Evolutionary conservation across 2,888 invertebrate genomes (phyloP).

Genomic region (Apocheima hispidaria): DNA sequence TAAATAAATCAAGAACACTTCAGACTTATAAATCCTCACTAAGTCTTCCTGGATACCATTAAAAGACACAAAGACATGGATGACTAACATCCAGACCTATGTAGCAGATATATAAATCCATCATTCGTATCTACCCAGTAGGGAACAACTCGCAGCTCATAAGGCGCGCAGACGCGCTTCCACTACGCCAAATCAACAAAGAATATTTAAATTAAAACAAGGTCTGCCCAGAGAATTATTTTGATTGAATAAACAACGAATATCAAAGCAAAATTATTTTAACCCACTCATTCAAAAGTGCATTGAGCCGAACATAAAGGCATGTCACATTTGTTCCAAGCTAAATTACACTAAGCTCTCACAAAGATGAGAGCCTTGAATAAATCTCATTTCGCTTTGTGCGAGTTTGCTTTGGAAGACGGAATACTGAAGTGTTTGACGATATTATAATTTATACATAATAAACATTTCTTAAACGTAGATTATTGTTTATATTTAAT

Average conservation of each 20-base stretch:
- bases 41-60: too few species aligned
- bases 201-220: too few species aligned
- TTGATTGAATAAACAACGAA: background rate
- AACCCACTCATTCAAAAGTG: slow-evolving; percentile 11
- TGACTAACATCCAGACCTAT: too few species aligned
- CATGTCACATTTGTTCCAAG: slow-evolving; percentile 12
- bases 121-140: too few species aligned
- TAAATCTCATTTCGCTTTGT: slow-evolving; percentile 23
- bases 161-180: too few species aligned
- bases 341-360: slow-evolving; percentile 17
- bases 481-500: slow-evolving; percentile 20
- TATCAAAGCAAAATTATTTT: slow-evolving; percentile 28
- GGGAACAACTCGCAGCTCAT: too few species aligned
- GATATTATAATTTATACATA: slow-evolving; percentile 23
- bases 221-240: background rate
- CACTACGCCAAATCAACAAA: too few species aligned
- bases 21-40: too few species aligned
- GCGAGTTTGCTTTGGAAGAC: slow-evolving; percentile 15
- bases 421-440: slow-evolving; percentile 12
- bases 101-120: too few species aligned
- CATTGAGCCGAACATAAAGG: slow-evolving; percentile 9
- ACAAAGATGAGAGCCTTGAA: slow-evolving; percentile 17
- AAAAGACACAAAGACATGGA: too few species aligned
- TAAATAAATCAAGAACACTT: too few species aligned
- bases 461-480: slow-evolving; percentile 12